These are phyloP conservation scores for Melipona bicolor DNA, from an alignment of 2,888 invertebrate species.

Conservation along the genomic window DNA sequence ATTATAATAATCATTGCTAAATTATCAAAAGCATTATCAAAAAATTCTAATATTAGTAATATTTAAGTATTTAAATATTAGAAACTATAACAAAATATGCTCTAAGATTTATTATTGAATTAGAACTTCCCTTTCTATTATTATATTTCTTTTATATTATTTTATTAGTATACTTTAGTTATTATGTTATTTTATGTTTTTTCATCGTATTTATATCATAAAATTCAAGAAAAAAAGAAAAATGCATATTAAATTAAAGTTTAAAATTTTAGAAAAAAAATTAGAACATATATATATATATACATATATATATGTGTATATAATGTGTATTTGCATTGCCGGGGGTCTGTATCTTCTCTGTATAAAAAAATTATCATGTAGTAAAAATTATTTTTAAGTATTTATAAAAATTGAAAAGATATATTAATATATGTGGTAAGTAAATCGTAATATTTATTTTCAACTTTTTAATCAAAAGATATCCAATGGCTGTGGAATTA, in stretches of 20 bases:
- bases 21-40: neutral
- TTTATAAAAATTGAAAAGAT: slow-evolving; percentile 52
- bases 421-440: slow-evolving; percentile 65
- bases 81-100: neutral
- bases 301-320: neutral
- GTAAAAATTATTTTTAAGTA: slow-evolving; percentile 53
- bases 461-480: slow-evolving; percentile 44
- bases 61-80: neutral
- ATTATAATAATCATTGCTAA: neutral
- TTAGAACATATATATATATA: slow-evolving; percentile 5
- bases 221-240: slow-evolving; percentile 43
- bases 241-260: slow-evolving; percentile 45
- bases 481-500: slow-evolving; percentile 59
- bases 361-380: slow-evolving; percentile 67
- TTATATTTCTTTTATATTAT: neutral
- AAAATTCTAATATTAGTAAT: neutral
- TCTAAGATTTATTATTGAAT: neutral
- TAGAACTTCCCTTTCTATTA: neutral
- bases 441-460: slow-evolving; percentile 52
- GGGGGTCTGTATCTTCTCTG: slow-evolving; percentile 82
- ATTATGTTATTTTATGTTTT: neutral
- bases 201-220: slow-evolving; percentile 3
- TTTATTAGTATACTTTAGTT: neutral
- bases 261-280: slow-evolving; percentile 17
- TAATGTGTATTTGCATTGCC: slow-evolving; percentile 69